A percentile compares a stretch with the other conserved stretches of the same genome.
phyloP scores from a whole-genome alignment of 2,113 vertebrate genomes.

The Apus apus region DNA sequence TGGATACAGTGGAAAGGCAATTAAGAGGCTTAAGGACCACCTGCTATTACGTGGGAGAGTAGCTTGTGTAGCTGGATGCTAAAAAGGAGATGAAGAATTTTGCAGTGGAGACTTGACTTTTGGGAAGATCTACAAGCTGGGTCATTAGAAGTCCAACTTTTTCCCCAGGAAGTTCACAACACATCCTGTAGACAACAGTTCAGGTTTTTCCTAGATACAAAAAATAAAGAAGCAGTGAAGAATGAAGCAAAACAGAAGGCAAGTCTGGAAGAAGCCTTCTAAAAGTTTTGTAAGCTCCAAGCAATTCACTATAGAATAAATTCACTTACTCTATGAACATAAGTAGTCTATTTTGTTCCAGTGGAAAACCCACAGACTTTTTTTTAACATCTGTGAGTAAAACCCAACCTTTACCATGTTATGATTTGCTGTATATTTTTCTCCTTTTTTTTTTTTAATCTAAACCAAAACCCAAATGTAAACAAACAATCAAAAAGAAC shows the following conservation, averaged over 20 bases:
- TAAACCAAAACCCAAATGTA: neutral
- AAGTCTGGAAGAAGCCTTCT: neutral
- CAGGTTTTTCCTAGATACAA: neutral
- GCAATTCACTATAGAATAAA: neutral
- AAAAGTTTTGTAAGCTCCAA: neutral
- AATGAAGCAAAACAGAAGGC: neutral
- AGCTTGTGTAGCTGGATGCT: neutral
- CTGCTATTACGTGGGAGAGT: neutral
- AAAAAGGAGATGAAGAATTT: neutral
- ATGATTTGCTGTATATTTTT: neutral
- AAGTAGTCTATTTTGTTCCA: neutral
- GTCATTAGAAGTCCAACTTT: neutral
- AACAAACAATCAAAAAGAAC: too few relatives aligned
- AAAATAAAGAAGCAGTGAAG: neutral
- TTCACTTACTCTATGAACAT: neutral
- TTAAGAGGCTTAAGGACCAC: neutral
- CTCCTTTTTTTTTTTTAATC: neutral
- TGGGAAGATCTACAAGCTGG: neutral
- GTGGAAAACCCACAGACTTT: neutral
- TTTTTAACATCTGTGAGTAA: neutral
- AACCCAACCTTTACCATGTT: neutral
- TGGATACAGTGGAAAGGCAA: neutral
- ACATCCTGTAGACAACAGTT: neutral
- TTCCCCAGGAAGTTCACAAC: neutral
- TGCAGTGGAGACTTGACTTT: neutral